Percentiles rank a stretch among this genome's conserved stretches.
These are phyloP conservation scores for Centropyge bicolor DNA, from an alignment of 2,797 vertebrate genomes.

Conservation along the genomic window DNA sequence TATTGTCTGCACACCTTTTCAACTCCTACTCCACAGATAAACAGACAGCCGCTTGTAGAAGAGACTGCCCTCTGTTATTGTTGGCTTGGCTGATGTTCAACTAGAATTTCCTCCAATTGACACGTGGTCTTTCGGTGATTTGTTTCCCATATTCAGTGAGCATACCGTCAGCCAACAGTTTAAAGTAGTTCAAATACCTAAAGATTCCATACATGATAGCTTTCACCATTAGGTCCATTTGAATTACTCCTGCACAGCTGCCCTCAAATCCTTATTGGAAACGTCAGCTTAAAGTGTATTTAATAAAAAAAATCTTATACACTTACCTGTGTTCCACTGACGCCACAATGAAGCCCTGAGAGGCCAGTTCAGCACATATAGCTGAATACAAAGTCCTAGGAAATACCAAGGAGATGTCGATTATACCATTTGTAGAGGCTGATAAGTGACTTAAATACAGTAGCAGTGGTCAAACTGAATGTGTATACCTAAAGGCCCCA, in stretches of 20 bases:
- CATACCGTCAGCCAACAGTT: not conserved
- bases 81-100: slow-evolving; percentile 31
- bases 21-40: slow-evolving; percentile 73
- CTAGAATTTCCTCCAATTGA: slow-evolving; percentile 48
- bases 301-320: not conserved
- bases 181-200: not conserved
- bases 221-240: not conserved
- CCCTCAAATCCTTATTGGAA: too few species aligned
- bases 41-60: slow-evolving; percentile 57
- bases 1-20: slow-evolving; percentile 81
- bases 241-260: not conserved
- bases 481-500: slow-evolving; percentile 93
- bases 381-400: slow-evolving; percentile 95
- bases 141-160: not conserved
- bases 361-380: slow-evolving; percentile 94
- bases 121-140: not conserved
- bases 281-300: not conserved
- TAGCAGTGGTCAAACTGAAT: rapidly evolving
- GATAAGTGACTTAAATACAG: not conserved
- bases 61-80: slow-evolving; percentile 55
- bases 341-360: slow-evolving; percentile 94
- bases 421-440: not conserved
- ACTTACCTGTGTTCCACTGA: slow-evolving; percentile 96
- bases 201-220: too few species aligned
- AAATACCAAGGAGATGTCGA: slow-evolving; percentile 25